Evolutionary conservation across 2,797 vertebrate genomes (phyloP), one percentile per base, ranked within the genome.

Genomic region (Aplochiton taeniatus): DNA sequence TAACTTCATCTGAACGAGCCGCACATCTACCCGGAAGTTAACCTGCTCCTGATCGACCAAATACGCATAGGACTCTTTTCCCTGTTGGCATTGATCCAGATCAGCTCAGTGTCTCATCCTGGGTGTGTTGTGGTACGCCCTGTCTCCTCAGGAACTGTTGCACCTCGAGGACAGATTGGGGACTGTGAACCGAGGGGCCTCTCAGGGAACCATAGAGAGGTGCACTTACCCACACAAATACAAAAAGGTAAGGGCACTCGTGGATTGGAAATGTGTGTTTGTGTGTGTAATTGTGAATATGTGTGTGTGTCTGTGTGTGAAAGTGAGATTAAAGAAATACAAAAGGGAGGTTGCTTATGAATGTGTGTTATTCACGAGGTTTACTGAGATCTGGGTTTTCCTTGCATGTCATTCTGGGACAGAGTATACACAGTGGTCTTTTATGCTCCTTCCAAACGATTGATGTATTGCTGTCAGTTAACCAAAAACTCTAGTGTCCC

Each of bases 151-250:
- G 98, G 98, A 99, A 85, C 91, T 99, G 86, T 96, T 99, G 91
- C 97, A 99, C 88, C 92, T 99, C 88, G 98, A 99, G 89, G 98
- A 99, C 80, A 88, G 97, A 79, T 84, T 99, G 91, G 97, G 96
- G 86, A 98, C 98, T 67, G 96, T 98, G 86, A 99, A 99, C 87
- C 94, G 97, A 81, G 98, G 98, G 83, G 97, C 98, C 82, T 98
- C 98, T 88, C 98, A 99, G 94, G 96, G 96, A 90, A 99, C 98
- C 83, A 99, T 99, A 91, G 98, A 99, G 94, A 96, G 97, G 92
- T 98, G 97, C 91, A 99, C 97, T 74, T 99, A 99, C 73, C 98
- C 97, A 83, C 98, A 99, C 92, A 99, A 99, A 86, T 98, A 99
- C 84, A 98, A 99, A 86, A 99, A 98, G 96, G 97, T 98, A 87